A percentile compares a stretch with the other conserved stretches of the same genome.
phyloP scores from a whole-genome alignment of 1,140 invertebrate genomes.

The Geopemphigus sp. region DNA sequence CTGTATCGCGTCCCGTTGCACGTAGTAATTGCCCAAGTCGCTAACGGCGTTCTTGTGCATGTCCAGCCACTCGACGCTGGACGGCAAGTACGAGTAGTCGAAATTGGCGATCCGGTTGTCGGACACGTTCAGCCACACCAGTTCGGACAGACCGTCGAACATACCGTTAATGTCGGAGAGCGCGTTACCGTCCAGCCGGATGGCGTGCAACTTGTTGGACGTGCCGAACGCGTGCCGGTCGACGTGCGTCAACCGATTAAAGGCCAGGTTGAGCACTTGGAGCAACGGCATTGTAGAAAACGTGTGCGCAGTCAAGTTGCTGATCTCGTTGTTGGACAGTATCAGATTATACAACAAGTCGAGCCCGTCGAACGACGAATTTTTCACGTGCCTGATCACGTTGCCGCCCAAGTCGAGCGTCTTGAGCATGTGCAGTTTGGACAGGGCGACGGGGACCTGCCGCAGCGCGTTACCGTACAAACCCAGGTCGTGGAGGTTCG shows the following conservation, averaged over 20 bases:
- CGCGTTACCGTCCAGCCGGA: slow-evolving; percentile 81
- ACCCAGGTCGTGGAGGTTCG: slow-evolving; percentile 74
- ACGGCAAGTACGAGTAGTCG: slow-evolving; percentile 82
- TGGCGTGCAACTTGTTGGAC: slow-evolving; percentile 76
- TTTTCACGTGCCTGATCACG: slow-evolving; percentile 70
- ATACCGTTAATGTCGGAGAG: slow-evolving; percentile 80
- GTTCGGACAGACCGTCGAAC: slow-evolving; percentile 75
- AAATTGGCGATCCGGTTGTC: slow-evolving; percentile 88
- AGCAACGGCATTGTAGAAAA: slow-evolving; percentile 77
- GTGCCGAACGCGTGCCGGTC: slow-evolving; percentile 80
- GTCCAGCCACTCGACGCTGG: slow-evolving; percentile 82
- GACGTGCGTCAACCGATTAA: slow-evolving; percentile 76
- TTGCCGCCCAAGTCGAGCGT: slow-evolving; percentile 81
- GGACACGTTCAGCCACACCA: slow-evolving; percentile 87
- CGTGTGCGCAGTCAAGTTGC: slow-evolving; percentile 77
- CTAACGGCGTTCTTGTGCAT: slow-evolving; percentile 84
- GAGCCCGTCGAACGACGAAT: slow-evolving; percentile 78
- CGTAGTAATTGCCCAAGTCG: slow-evolving; percentile 74
- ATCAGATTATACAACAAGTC: slow-evolving; percentile 76
- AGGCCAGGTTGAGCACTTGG: slow-evolving; percentile 83
- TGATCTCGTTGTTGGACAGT: slow-evolving; percentile 82
- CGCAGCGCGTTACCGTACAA: slow-evolving; percentile 76
- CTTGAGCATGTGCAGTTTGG: slow-evolving; percentile 70
- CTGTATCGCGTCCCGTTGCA: slow-evolving; percentile 64
- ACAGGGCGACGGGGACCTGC: slow-evolving; percentile 70